These are phyloP conservation scores for Drosophila tanythrix DNA, from an alignment of 2,888 invertebrate genomes.

Conservation along the genomic window DNA sequence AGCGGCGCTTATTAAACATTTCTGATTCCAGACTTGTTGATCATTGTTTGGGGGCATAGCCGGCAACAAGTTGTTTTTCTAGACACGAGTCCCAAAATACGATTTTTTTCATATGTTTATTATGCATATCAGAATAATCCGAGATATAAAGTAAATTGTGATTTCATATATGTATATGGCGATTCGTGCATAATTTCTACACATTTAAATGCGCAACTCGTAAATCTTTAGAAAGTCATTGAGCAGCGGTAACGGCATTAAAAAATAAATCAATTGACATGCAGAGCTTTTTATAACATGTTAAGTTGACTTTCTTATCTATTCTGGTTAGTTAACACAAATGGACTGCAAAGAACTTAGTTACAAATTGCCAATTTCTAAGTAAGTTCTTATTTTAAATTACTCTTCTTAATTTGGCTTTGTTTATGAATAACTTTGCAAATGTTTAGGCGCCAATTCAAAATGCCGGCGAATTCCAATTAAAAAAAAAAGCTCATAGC, in stretches of 20 bases:
- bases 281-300: constrained; percentile 50
- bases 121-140: constrained; percentile 5
- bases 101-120: constrained; percentile 15
- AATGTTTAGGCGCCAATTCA: constrained; percentile 33
- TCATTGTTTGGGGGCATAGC: constrained; percentile 37
- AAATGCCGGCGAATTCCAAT: constrained; percentile 26
- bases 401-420: background rate
- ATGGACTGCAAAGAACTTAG: constrained; percentile 4
- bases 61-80: constrained; percentile 61
- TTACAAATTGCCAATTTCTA: background rate
- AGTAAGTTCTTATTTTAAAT: background rate
- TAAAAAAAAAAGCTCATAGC: constrained; percentile 27
- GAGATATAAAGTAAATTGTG: constrained; percentile 38
- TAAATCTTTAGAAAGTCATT: constrained; percentile 66
- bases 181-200: constrained; percentile 48
- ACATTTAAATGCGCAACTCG: constrained; percentile 63
- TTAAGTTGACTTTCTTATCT: constrained; percentile 26
- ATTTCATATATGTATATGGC: constrained; percentile 1
- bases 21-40: constrained; percentile 41
- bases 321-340: constrained; percentile 2
- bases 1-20: constrained; percentile 50
- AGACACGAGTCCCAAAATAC: constrained; percentile 55
- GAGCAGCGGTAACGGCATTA: constrained; percentile 26
- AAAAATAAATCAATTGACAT: constrained; percentile 31
- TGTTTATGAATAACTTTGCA: background rate